Evolutionary conservation across 1,140 invertebrate genomes (phyloP), one percentile per base, ranked within the genome.

Genomic region (Samia ricini): DNA sequence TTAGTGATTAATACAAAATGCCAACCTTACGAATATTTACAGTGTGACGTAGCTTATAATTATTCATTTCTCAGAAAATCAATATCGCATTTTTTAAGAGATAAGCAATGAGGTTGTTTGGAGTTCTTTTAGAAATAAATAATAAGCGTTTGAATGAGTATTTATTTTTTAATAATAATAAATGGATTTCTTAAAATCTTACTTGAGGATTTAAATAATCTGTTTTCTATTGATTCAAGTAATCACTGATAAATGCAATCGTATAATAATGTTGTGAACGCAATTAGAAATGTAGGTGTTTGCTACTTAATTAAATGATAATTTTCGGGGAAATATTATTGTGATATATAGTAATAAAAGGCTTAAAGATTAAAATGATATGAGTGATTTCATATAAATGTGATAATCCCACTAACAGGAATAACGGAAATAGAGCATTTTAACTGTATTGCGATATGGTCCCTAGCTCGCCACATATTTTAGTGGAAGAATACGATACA

Each of bases 281-380:
- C 33, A 42, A 42, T 42, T 42, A 42, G 12, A 42, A 42, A 15
- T 12, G 33, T 42, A 42, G 33, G 1, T 42, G n/a, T 42, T 10
- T 42, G 8, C n/a, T 42, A 15, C 33, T 23, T 24, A 18, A n/a
- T 3, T 15, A 26, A 62, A 36, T 20, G 22, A 52, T 52, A 67
- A 49, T 36, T 54, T 50, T 58, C 61, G 5, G 19, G 22, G 50
- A 52, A 52, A 21, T 21, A 52, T 52, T 21, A 52, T 52, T 52
- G 22, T 52, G 33, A 42, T 52, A 21, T 52, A 52, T 12, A 4
- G 50, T 20, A 52, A 52, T 21, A 52, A 52, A 52, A 52, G 18
- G 10, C 10, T 52, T 23, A 52, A 52, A 21, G 50, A 52, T 20
- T 22, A 20, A 4, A n/a, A 12, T 6, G 50, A 52, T 52, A 52